Base-by-base conservation (phyloP, 2,797 vertebrate species). In the Hemibagrus guttatus region DNA sequence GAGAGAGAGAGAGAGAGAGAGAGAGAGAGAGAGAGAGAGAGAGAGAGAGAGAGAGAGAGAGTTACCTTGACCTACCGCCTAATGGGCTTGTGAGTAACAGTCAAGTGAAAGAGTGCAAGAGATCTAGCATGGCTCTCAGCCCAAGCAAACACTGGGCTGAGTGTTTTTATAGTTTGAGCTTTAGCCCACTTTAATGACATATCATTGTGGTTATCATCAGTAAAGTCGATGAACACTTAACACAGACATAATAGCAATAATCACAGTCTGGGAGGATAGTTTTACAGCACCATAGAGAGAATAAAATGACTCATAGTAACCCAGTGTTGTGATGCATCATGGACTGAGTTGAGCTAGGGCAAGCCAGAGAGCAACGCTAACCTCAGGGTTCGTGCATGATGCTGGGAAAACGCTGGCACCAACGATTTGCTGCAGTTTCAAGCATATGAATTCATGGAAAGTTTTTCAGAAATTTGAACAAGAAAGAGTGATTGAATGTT, bases 1-100 rank as follows among this genome's bases (percentile, higher is more conserved):
- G 49, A 80, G 56, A 58, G 49, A 52, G 59, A n/a, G n/a, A 88
- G 92, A 93, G 89, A 71, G 87, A 91, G 90, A 75, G 59, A 68
- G 69, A 75, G 84, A 80, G n/a, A n/a, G n/a, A n/a, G n/a, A 84
- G 86, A 31, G 76, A 88, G 86, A 56, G 83, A 83, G 85, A 82
- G 84, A 66, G 35, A 78, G 80, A 84, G 64, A 72, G 85, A 83
- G 52, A 84, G 83, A 86, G 49, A 80, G 56, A 58, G 49, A 52
- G 59, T n/a, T 85, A 76, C 84, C 80, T 68, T 87, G 35, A 83
- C 75, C 56, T 84, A 49, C 83, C 71, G 54, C 64, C 64, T 86
- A 81, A 81, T 81, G 54, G 76, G 66, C 17, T 81, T 84, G 71
- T 68, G 19, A 68, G 61, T 81, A 81, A 76, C 59, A 84, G 85